Base-by-base conservation (phyloP, 2,113 vertebrate genomes). In the Regulus satrapa region DNA sequence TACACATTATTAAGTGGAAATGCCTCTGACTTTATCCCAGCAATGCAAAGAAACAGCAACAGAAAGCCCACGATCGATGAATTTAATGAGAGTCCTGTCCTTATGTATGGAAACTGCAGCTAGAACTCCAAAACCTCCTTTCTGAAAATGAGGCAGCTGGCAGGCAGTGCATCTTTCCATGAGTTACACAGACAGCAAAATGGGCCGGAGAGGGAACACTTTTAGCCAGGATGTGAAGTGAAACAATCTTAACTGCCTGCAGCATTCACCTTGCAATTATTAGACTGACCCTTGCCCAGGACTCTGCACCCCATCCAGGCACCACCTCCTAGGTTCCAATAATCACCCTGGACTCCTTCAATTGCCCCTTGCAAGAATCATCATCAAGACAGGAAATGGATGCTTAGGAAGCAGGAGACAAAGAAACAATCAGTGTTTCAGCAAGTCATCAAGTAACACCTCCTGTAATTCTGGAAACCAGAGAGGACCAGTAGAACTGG, bases 401-500 rank as follows among this genome's bases (percentile, higher is more conserved):
- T 3, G 4, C 18, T 40, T 55, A 61, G 59, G 41, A 66, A 83
- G 85, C 49, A 62, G 5, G 25, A 93, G 71, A 85, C 58, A 82
- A 77, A 63, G 46, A 46, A 87, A 83, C 0, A 0, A 80, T 69
- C 46, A 41, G 54, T 18, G 15, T 19, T 90, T 69, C 78, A 89
- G 56, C 48, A 79, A 79, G 58, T 45, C 90, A 90, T 55, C 85
- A 69, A 85, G 25, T 49, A 72, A 82, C 29, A 73, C 2, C 63
- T 8, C 34, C 28, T 46, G 58, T 85, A 64, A 93, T 80, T 92
- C 68, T 74, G 61, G 79, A 88, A 88, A 67, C 51, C 75, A 59
- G 94, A 34, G 80, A 34, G 55, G 68, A 95, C 92, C 91, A 83
- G 90, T 38, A 88, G 75, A 83, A 92, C 91, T 51, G 79, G 94